Conservation (phyloP, 2,888 invertebrate genomes). For the Odontocerum albicorne region DNA sequence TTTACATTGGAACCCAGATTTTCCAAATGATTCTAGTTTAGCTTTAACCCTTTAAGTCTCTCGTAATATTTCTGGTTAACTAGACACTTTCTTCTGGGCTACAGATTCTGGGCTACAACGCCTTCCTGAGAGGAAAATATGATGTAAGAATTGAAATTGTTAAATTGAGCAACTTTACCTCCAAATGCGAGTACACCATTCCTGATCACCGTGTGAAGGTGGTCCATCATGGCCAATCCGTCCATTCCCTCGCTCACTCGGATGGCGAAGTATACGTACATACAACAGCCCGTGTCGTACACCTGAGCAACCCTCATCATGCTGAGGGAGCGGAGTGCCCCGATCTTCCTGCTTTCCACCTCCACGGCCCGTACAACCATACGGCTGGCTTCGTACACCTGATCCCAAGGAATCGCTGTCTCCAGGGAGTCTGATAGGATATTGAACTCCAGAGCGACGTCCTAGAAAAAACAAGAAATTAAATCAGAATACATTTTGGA, state of each 20-base stretch:
- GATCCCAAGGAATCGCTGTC: constrained; percentile 97
- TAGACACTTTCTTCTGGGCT: no score
- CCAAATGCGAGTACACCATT: constrained; percentile 89
- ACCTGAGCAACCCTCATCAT: constrained; percentile 94
- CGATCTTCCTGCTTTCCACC: constrained; percentile 61
- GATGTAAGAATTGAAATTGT: no score
- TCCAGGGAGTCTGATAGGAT: constrained; percentile 97
- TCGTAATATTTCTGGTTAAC: no score
- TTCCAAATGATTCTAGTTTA: no score
- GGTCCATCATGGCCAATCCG: constrained; percentile 79
- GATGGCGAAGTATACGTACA: constrained; percentile 93
- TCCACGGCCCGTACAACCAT: constrained; percentile 85
- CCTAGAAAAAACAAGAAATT: constrained; percentile 57
- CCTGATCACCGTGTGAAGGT: constrained; percentile 83
- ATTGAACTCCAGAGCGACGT: constrained; percentile 84
- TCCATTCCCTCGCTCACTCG: constrained; percentile 64
- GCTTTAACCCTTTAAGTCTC: no score
- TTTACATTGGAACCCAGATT: no score
- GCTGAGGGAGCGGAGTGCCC: constrained; percentile 65
- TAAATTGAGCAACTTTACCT: no score
- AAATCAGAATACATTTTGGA: no score
- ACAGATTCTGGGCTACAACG: no score
- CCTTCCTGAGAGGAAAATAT: no score
- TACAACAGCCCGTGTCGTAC: constrained; percentile 95
- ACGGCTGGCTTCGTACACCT: constrained; percentile 75